A percentile compares a stretch with the other conserved stretches of the same genome.
Conservation (phyloP, 2,888 invertebrate genomes). For the Mantis religiosa region DNA sequence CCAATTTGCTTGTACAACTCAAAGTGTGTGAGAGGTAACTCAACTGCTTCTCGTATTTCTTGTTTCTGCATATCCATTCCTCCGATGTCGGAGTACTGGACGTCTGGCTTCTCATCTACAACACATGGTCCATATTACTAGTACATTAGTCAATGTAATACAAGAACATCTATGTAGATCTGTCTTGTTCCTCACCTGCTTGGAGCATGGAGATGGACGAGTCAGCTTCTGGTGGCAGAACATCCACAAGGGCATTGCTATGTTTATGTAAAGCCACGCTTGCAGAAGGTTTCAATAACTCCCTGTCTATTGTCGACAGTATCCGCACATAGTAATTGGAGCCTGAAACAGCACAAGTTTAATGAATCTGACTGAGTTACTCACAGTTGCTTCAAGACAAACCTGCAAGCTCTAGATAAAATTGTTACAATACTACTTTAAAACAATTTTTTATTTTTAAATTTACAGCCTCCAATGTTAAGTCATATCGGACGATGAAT, state of each 20-base stretch:
- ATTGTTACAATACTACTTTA: too few relatives aligned
- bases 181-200: constrained; percentile 59
- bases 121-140: neutral
- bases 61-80: constrained; percentile 99
- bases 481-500: too few relatives aligned
- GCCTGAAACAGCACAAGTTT: constrained; percentile 49
- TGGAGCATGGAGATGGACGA: constrained; percentile 98
- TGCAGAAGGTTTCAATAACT: constrained; percentile 94
- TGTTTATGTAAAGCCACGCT: constrained; percentile 98
- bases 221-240: constrained; percentile 97
- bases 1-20: constrained; percentile 98
- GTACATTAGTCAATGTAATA: neutral
- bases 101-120: constrained; percentile 94
- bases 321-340: constrained; percentile 99
- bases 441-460: too few relatives aligned
- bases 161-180: neutral
- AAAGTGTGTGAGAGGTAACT: constrained; percentile 95
- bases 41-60: constrained; percentile 97
- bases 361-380: too few relatives aligned
- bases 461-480: too few relatives aligned
- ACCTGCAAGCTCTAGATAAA: too few relatives aligned
- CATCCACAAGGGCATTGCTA: constrained; percentile 99
- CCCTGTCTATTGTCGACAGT: constrained; percentile 95
- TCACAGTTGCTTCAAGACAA: too few relatives aligned
- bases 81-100: constrained; percentile 95